Percentiles rank a stretch among this genome's conserved stretches.
phyloP scores from a whole-genome alignment of 2,797 vertebrate species.

The Lophotriccus pileatus region DNA sequence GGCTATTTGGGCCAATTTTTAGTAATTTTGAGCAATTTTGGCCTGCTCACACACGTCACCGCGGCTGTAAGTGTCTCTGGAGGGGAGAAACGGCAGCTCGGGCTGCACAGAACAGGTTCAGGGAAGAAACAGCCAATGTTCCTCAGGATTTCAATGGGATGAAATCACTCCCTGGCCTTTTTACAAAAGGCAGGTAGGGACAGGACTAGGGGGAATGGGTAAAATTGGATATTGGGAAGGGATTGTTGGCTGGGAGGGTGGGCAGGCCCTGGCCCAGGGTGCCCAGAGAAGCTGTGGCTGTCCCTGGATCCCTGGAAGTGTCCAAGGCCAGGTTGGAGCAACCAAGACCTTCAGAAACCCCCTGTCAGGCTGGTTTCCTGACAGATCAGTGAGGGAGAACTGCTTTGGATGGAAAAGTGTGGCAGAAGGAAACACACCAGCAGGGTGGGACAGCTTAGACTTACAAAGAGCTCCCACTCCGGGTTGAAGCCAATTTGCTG shows the following conservation, averaged over 20 bases:
- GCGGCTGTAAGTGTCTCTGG: background rate
- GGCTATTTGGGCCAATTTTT: background rate
- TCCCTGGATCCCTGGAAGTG: background rate
- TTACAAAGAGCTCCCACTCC: background rate
- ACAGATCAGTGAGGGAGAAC: accelerated
- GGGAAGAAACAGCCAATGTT: background rate
- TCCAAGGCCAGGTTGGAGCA: too few relatives aligned
- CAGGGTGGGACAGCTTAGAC: background rate
- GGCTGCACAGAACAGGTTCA: background rate
- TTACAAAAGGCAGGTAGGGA: too few relatives aligned
- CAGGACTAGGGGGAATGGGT: background rate
- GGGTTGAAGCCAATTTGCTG: background rate
- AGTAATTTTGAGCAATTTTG: background rate
- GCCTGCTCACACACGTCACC: background rate
- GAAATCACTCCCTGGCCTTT: background rate
- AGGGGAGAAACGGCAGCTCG: background rate
- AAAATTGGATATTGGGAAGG: background rate
- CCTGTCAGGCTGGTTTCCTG: accelerated
- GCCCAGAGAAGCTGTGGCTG: background rate
- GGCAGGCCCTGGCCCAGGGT: background rate
- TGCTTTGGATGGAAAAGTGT: background rate
- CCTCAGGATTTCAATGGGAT: background rate
- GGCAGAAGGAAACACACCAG: background rate
- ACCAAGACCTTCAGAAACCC: background rate
- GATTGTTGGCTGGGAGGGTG: background rate